phyloP scores from a whole-genome alignment of 2,888 invertebrate species.

The Eilema caniola region DNA sequence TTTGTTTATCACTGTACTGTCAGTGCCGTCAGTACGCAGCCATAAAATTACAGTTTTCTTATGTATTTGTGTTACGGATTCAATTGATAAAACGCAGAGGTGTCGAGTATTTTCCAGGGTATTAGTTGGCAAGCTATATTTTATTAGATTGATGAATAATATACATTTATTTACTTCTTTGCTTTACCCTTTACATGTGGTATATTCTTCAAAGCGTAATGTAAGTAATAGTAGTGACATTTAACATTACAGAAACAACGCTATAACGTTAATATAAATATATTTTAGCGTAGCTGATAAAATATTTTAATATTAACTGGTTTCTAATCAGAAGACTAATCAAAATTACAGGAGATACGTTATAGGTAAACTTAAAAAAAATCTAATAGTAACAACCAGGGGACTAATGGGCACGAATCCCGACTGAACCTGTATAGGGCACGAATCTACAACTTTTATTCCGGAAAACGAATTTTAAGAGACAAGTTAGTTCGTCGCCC shows the following conservation, averaged over 20 bases:
- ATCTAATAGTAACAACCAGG: too few relatives aligned
- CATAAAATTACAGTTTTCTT: conserved; percentile 6
- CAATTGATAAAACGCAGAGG: conserved; percentile 14
- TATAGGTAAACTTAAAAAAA: too few relatives aligned
- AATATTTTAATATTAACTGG: too few relatives aligned
- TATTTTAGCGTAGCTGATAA: too few relatives aligned
- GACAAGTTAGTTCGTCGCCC: too few relatives aligned
- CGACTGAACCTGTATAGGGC: not conserved
- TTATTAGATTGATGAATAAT: not conserved
- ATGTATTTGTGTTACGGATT: not conserved
- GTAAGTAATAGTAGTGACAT: not conserved
- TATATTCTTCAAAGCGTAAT: not conserved
- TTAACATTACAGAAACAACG: not conserved
- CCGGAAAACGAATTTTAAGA: not conserved
- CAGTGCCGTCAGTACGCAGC: not conserved
- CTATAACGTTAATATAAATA: too few relatives aligned
- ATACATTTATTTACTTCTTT: not conserved
- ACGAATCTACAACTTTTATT: not conserved
- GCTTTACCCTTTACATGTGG: not conserved
- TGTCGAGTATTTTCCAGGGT: not conserved
- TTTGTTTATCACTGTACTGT: conserved; percentile 10
- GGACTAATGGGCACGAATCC: too few relatives aligned
- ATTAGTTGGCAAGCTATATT: not conserved
- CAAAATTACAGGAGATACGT: too few relatives aligned
- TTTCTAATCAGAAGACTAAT: too few relatives aligned